Base-by-base conservation (phyloP, 2,113 vertebrate genomes). In the Dicaeum eximium region DNA sequence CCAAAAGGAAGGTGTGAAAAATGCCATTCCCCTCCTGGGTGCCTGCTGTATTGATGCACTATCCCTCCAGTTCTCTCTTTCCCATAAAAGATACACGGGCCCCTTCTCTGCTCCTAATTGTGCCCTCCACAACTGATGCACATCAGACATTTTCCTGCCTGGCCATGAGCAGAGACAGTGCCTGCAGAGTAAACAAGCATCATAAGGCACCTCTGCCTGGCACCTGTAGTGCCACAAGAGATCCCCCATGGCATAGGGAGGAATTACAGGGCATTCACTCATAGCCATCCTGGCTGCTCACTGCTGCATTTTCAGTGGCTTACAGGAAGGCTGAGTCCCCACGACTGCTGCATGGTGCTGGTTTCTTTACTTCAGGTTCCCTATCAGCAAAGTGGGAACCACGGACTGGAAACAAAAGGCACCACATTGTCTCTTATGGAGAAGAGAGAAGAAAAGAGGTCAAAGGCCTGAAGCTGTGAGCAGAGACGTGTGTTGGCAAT, bases 321-420 rank as follows among this genome's bases (percentile, higher is more conserved):
- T 62, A 37, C 16, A 44, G 66, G 44, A 79, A 92, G 48, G 48
- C 28, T 72, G 62, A 54, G 20, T 62, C 38, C 23, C 18, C 20
- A 66, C 0, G 0, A 5, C 10, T 42, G 37, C 50, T 67, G 31
- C 4, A 2, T 24, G 28, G 8, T 61, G 40, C 37, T 1, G 3
- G 19, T 83, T 19, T 91, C 24, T n/a, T 53, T 7, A 2, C 30
- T 60, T 50, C 9, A 5, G 10, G 50, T 81, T 81, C 30, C 57
- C 38, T 89, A 3, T 87, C 31, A 57, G 73, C 48, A 31, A 53
- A 62, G 25, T 64, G 21, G 30, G 64, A 30, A 58, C 40, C 14
- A 22, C 62, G 65, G 80, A 42, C 60, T 1, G 8, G 42, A 72
- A 83, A 94, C 44, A n/a, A 73, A 89, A 83, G 61, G 13, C n/a